Evolutionary conservation across 2,888 invertebrate species (phyloP).

Genomic region (Callosobruchus maculatus): DNA sequence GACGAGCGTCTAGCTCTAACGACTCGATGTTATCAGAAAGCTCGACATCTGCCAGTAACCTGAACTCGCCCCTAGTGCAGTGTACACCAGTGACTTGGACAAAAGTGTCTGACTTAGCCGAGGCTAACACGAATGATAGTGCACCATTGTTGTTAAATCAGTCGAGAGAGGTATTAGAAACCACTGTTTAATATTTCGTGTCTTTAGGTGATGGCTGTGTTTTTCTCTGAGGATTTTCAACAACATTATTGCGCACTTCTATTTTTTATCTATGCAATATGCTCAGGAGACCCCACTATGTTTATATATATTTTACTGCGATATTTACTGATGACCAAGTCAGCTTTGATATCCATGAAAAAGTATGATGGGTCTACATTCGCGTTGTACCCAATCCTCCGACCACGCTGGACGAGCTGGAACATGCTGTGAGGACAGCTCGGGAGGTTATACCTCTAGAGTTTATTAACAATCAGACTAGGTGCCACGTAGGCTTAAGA

Average conservation of each 20-base stretch:
- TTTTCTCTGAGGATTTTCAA: slow-evolving; percentile 15
- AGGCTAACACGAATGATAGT: slow-evolving; percentile 38
- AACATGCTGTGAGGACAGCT: no score
- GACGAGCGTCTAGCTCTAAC: slow-evolving; percentile 59
- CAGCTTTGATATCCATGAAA: no score
- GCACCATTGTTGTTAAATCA: slow-evolving; percentile 31
- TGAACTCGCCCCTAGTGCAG: slow-evolving; percentile 37
- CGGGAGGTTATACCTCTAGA: no score
- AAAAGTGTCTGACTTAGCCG: slow-evolving; percentile 45
- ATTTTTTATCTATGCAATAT: no score
- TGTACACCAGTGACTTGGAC: slow-evolving; percentile 46
- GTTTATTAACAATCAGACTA: no score
- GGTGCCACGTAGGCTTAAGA: no score
- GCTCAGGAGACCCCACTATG: no score
- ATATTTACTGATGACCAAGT: no score
- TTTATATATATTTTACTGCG: no score
- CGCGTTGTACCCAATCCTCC: no score
- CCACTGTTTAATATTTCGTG: slow-evolving; percentile 54
- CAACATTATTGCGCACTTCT: slow-evolving; percentile 1
- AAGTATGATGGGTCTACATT: no score
- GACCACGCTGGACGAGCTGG: no score
- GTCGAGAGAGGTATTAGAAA: slow-evolving; percentile 64
- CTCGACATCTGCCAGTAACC: slow-evolving; percentile 39
- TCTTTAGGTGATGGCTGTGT: slow-evolving; percentile 23
- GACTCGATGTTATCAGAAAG: slow-evolving; percentile 58